Base-by-base conservation (phyloP, 1,140 invertebrate genomes). In the Aphelenchoides avenae region DNA sequence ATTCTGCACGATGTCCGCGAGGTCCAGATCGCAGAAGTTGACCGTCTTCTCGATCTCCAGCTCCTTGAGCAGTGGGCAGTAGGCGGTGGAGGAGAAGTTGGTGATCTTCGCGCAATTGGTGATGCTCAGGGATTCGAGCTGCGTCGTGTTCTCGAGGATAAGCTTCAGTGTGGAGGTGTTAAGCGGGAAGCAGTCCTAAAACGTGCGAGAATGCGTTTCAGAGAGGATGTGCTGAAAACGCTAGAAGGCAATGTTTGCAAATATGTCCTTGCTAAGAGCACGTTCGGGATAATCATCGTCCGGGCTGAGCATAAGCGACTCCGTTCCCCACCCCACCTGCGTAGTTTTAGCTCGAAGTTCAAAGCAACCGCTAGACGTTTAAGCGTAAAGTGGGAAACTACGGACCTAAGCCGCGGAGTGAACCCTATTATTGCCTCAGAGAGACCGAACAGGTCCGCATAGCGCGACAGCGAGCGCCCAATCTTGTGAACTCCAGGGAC, bases 141-240 rank as follows among this genome's bases (percentile, higher is more conserved):
- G 18, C 15, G 29, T 20, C 13, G 50, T 33, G 5, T 57, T 31
- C 18, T 18, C 24, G n/a, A 56, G 24, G 22, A 62, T 65, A 27
- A 29, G 15, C 24, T 36, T 41, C 5, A 62, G 34, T 4, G 30
- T 39, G 22, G 13, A 9, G 22, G 26, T 43, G 59, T 59, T 20
- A 44, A 30, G 51, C 24, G 26, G 36, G n/a, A 22, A 22, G 29
- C 59, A 64, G 15, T 59, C 60, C 57, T 59, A 33, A 4, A 59
- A 62, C 18, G 51, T 52, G 11, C 20, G 11, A 15, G 11, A 22
- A 3, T 41, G 20, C 26, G 3, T 4, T 41, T 3, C 3, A 41
- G 27, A 7, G 27, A 41, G 11, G 27, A 41, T 41, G 20, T 22
- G 39, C 26, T 41, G 7, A 18, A 22, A 41, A 3, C 26, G 7